These are phyloP conservation scores for Aphelinus certus DNA, from an alignment of 1,140 invertebrate species.

Conservation along the genomic window DNA sequence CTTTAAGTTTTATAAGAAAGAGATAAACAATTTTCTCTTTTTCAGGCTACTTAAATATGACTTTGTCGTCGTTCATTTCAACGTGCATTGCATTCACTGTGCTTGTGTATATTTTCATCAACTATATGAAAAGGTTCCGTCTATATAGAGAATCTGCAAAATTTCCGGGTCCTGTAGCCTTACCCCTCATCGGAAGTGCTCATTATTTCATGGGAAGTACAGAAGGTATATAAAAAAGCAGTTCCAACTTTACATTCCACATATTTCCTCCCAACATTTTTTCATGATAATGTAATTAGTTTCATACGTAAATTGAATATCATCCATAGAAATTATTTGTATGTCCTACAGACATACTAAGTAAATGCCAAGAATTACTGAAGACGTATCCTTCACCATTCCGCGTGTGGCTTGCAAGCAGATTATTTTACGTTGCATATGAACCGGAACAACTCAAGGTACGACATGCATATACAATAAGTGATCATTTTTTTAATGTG, in stretches of 20 bases:
- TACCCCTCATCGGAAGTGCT: constrained; percentile 70
- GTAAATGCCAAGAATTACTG: constrained; percentile 38
- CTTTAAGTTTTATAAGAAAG: too few relatives aligned
- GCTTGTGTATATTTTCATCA: constrained; percentile 6
- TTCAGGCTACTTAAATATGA: constrained; percentile 6
- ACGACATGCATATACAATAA: constrained; percentile 43
- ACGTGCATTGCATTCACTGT: neutral
- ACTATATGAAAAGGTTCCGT: constrained; percentile 38
- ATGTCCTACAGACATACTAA: constrained; percentile 42
- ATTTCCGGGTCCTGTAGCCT: constrained; percentile 64
- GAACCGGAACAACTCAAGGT: constrained; percentile 66
- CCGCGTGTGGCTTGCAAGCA: constrained; percentile 53
- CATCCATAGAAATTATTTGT: neutral
- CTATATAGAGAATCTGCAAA: constrained; percentile 53
- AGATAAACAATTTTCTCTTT: too few relatives aligned
- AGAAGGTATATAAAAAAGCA: constrained; percentile 58
- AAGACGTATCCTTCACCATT: constrained; percentile 45
- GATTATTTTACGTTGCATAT: constrained; percentile 55
- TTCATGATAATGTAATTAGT: too few relatives aligned
- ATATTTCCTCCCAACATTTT: too few relatives aligned
- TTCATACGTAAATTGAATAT: too few relatives aligned
- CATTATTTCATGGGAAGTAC: constrained; percentile 65
- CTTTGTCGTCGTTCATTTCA: neutral
- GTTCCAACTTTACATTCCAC: too few relatives aligned
- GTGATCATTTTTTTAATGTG: too few relatives aligned